Evolutionary conservation across 2,113 vertebrate species (phyloP).

Genomic region (Emydocephalus ijimae): DNA sequence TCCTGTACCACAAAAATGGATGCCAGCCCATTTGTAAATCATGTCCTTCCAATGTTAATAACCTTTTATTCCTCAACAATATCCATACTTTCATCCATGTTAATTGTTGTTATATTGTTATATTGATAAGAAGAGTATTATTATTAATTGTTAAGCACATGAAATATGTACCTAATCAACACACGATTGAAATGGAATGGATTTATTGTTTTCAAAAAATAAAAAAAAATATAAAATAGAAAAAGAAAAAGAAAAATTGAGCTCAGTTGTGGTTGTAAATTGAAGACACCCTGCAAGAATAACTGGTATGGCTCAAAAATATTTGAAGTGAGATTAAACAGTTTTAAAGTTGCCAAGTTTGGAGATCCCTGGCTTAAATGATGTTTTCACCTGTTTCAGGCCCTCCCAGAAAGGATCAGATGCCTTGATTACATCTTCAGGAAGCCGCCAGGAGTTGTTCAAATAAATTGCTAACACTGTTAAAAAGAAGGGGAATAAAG

Average conservation of each 20-base stretch:
- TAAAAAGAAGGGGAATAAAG: slow-evolving; percentile 11
- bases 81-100: too few species aligned
- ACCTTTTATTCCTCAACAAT: too few species aligned
- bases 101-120: too few species aligned
- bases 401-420: slow-evolving; percentile 74
- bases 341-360: not conserved
- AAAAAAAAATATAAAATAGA: too few species aligned
- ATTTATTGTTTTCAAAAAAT: too few species aligned
- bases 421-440: slow-evolving; percentile 79
- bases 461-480: slow-evolving; percentile 83
- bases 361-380: not conserved
- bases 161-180: too few species aligned
- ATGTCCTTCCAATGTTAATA: too few species aligned
- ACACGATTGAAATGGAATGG: too few species aligned
- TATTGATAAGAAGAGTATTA: too few species aligned
- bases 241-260: not conserved
- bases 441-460: slow-evolving; percentile 77
- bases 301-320: not conserved
- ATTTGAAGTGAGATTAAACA: not conserved
- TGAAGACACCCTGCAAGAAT: not conserved
- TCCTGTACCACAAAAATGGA: too few species aligned
- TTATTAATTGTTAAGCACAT: too few species aligned
- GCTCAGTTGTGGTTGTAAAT: not conserved
- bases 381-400: slow-evolving; percentile 68
- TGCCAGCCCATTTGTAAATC: too few species aligned